Conservation (phyloP, 2,888 invertebrate species). For the Mythimna lalbum region DNA sequence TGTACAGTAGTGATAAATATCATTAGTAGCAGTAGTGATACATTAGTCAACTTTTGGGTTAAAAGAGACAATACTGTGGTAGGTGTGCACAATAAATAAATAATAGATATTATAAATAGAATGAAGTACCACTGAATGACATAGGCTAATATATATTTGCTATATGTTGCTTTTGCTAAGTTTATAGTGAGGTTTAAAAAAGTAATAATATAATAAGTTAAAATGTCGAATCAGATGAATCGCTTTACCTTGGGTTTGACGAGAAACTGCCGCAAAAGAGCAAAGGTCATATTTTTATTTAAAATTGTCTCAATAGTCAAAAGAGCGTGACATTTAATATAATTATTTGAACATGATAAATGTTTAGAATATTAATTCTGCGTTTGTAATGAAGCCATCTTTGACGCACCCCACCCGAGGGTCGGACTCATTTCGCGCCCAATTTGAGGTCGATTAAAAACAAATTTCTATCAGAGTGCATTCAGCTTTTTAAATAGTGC, state of each 20-base stretch:
- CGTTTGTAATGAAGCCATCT: constrained; percentile 84
- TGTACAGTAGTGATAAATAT: too few relatives aligned
- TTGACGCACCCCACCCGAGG: constrained; percentile 77
- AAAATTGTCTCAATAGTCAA: constrained; percentile 16
- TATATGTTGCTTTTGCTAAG: too few relatives aligned
- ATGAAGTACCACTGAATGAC: too few relatives aligned
- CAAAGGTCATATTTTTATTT: constrained; percentile 2
- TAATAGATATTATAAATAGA: too few relatives aligned
- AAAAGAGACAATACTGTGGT: too few relatives aligned
- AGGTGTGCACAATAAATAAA: too few relatives aligned
- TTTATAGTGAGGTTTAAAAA: too few relatives aligned
- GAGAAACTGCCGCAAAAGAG: not conserved
- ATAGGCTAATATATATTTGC: too few relatives aligned
- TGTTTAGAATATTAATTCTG: constrained; percentile 76
- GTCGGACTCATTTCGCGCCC: constrained; percentile 90
- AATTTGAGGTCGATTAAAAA: constrained; percentile 90
- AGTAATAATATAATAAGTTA: too few relatives aligned
- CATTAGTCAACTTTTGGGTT: too few relatives aligned
- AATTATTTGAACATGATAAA: constrained; percentile 53
- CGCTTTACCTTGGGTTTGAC: constrained; percentile 18
- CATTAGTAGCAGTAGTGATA: too few relatives aligned
- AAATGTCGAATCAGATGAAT: not conserved
- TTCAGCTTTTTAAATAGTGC: constrained; percentile 80
- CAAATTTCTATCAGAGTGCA: constrained; percentile 89
- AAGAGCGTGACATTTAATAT: constrained; percentile 37